phyloP scores from a whole-genome alignment of 1,140 invertebrate species.

The Mycetomoellerius zeteki region DNA sequence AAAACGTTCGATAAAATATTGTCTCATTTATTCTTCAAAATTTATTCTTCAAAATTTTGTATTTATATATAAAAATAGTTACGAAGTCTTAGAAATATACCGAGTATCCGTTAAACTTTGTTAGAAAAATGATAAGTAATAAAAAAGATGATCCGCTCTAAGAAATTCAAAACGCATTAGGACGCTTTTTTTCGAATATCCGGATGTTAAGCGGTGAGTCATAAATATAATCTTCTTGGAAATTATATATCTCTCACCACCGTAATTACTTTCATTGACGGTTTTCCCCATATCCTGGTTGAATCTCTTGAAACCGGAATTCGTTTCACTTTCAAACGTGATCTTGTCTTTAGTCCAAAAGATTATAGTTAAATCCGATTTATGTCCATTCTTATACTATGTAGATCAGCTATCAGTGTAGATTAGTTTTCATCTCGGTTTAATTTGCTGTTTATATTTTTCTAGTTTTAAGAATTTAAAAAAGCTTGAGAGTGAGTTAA shows the following conservation, averaged over 20 bases:
- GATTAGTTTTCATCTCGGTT: too few species aligned
- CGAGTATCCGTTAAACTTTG: neutral
- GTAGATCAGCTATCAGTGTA: too few species aligned
- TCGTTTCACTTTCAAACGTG: conserved; percentile 43
- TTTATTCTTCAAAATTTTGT: conserved; percentile 3
- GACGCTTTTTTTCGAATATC: neutral
- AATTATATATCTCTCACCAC: neutral
- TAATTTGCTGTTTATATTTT: too few species aligned
- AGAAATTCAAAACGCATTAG: neutral
- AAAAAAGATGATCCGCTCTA: neutral
- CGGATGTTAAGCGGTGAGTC: neutral
- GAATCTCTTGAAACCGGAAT: conserved; percentile 12
- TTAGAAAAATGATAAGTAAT: neutral
- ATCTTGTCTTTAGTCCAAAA: conserved; percentile 49
- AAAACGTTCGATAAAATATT: too few species aligned
- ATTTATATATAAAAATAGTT: neutral
- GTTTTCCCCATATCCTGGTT: neutral
- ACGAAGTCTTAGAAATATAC: neutral
- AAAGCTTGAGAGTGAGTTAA: too few species aligned
- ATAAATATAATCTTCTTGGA: neutral
- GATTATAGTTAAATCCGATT: conserved; percentile 20
- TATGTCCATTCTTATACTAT: too few species aligned
- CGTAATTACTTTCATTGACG: neutral
- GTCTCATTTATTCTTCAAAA: neutral
- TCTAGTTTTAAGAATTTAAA: too few species aligned